Percentiles rank a stretch among this genome's conserved stretches.
These are phyloP conservation scores for Candoia aspera DNA, from an alignment of 2,113 vertebrate species.

Conservation along the genomic window DNA sequence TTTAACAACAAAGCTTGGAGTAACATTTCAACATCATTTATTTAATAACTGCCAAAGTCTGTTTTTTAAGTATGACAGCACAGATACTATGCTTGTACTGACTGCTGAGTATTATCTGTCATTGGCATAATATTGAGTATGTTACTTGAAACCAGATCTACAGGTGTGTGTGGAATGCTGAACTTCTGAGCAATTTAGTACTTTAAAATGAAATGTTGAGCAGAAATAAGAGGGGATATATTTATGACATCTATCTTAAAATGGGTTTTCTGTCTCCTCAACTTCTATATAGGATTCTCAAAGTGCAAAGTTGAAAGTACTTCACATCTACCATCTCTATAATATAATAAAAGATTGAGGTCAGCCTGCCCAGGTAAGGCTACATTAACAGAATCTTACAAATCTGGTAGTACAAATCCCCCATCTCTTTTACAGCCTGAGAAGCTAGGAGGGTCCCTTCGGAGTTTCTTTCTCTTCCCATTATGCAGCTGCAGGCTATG, in stretches of 20 bases:
- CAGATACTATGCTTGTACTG: neutral
- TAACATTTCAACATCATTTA: neutral
- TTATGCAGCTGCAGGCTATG: no score
- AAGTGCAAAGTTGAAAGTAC: slow-evolving; percentile 1
- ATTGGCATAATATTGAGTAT: neutral
- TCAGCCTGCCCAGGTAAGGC: no score
- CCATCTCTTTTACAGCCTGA: no score
- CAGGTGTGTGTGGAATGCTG: neutral
- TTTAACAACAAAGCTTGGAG: neutral
- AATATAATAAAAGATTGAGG: neutral
- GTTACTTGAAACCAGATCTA: neutral
- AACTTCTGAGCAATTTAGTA: neutral
- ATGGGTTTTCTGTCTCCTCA: neutral
- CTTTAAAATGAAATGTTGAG: neutral
- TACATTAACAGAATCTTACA: no score
- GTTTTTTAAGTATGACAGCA: neutral
- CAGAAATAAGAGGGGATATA: neutral
- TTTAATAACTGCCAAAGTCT: neutral
- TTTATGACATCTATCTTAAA: neutral
- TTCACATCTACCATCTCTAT: neutral
- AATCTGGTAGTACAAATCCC: no score
- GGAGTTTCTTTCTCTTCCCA: no score
- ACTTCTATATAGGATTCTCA: neutral
- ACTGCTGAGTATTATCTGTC: neutral
- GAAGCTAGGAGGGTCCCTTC: no score